phyloP scores from a whole-genome alignment of 1,140 invertebrate species.

The Scaptodrosophila lebanonensis region DNA sequence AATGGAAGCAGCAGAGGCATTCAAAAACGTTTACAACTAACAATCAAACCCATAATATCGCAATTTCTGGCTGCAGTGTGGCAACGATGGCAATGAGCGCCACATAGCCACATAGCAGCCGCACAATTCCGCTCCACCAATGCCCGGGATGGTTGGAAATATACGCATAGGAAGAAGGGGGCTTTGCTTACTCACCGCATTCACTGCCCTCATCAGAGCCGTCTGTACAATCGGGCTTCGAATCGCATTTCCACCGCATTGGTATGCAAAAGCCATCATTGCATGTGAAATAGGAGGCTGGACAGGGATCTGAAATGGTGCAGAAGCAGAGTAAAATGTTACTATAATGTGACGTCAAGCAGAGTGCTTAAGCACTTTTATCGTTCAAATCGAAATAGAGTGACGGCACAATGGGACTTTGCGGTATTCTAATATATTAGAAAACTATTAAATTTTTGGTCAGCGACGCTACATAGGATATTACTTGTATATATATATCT shows the following conservation, averaged over 20 bases:
- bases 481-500: too few species aligned
- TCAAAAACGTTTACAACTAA: conserved; percentile 42
- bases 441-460: too few species aligned
- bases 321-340: conserved; percentile 30
- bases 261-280: conserved; percentile 82
- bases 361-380: not conserved
- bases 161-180: conserved; percentile 4
- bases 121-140: too few species aligned
- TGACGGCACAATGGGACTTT: too few species aligned
- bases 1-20: too few species aligned
- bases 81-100: too few species aligned
- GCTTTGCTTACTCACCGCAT: conserved; percentile 79
- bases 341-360: conserved; percentile 5
- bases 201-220: conserved; percentile 82
- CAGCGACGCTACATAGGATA: too few species aligned
- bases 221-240: conserved; percentile 82
- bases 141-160: too few species aligned
- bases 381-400: too few species aligned
- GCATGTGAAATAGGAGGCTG: conserved; percentile 81
- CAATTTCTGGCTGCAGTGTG: conserved; percentile 54
- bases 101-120: too few species aligned
- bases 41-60: conserved; percentile 66
- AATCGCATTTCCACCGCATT: conserved; percentile 82
- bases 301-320: conserved; percentile 58
- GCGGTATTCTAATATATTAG: too few species aligned